phyloP scores from a whole-genome alignment of 1,140 invertebrate species.

The Neelides sp. region DNA sequence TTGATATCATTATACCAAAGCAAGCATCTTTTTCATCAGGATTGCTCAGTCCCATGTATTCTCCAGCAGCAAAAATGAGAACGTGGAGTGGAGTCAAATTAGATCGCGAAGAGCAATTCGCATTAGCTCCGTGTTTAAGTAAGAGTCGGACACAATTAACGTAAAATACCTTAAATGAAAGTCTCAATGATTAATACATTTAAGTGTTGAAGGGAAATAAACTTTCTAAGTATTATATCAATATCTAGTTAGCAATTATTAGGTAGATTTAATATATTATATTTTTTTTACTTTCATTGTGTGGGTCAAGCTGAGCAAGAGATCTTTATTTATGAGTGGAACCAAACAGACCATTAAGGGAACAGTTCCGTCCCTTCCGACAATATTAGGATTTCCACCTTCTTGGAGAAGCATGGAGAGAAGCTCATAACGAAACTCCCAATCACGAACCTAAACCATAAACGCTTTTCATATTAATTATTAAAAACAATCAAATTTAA shows the following conservation, averaged over 20 bases:
- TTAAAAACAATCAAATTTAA: conserved; percentile 1
- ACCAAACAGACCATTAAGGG: conserved; percentile 60
- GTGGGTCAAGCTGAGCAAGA: conserved; percentile 57
- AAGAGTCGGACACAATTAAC: conserved; percentile 57
- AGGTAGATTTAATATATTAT: neutral
- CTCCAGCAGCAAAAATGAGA: conserved; percentile 46
- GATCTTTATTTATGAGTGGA: conserved; percentile 60
- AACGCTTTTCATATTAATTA: neutral
- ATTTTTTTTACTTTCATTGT: conserved; percentile 48
- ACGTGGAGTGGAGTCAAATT: conserved; percentile 59
- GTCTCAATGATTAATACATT: conserved; percentile 4
- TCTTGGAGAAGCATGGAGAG: conserved; percentile 55
- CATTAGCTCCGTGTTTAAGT: conserved; percentile 48
- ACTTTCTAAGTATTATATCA: too few species aligned
- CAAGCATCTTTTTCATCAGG: conserved; percentile 42
- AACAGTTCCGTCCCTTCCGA: conserved; percentile 51
- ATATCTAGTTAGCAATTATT: neutral
- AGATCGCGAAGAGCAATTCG: conserved; percentile 54
- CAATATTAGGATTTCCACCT: conserved; percentile 49
- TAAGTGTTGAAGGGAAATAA: neutral
- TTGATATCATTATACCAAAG: conserved; percentile 19
- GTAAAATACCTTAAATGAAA: conserved; percentile 51
- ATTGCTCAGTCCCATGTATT: conserved; percentile 53
- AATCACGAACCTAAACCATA: conserved; percentile 41
- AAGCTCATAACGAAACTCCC: conserved; percentile 60